These are phyloP conservation scores for Sebastes baramenuke DNA, from an alignment of 2,797 vertebrate species.

Conservation along the genomic window DNA sequence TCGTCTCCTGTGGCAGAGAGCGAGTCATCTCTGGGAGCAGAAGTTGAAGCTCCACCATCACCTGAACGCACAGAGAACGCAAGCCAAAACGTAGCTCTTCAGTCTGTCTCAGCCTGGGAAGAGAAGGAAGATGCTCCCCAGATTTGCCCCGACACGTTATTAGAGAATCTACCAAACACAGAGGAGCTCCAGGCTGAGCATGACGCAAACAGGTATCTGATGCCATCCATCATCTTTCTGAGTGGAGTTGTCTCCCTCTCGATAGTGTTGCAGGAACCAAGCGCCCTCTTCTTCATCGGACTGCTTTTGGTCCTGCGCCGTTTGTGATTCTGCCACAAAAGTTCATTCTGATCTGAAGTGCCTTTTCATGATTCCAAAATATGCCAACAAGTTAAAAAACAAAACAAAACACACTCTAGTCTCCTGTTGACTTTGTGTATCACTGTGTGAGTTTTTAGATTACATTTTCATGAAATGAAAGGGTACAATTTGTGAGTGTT, in stretches of 20 bases:
- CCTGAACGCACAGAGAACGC: slow-evolving; percentile 36
- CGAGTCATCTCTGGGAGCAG: slow-evolving; percentile 25
- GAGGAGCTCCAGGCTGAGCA: slow-evolving; percentile 40
- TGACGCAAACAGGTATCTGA: slow-evolving; percentile 50
- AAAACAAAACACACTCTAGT: not conserved
- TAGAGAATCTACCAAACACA: slow-evolving; percentile 35
- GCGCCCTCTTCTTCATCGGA: slow-evolving; percentile 69
- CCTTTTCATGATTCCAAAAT: slow-evolving; percentile 73
- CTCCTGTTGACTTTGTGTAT: slow-evolving; percentile 7
- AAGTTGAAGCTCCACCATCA: slow-evolving; percentile 30
- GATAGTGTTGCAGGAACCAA: slow-evolving; percentile 70
- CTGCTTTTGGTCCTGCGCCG: slow-evolving; percentile 66
- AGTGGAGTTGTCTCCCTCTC: slow-evolving; percentile 68
- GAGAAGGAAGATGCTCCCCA: slow-evolving; percentile 28
- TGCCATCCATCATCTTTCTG: slow-evolving; percentile 66
- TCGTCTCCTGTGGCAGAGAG: slow-evolving; percentile 27
- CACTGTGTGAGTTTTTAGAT: slow-evolving; percentile 23
- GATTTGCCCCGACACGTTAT: slow-evolving; percentile 35
- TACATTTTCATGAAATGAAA: slow-evolving; percentile 21
- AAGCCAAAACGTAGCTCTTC: slow-evolving; percentile 6
- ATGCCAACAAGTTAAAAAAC: slow-evolving; percentile 31
- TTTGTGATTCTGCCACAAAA: slow-evolving; percentile 54
- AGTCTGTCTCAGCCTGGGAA: slow-evolving; percentile 12
- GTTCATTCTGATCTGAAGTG: slow-evolving; percentile 59
- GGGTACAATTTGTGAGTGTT: slow-evolving; percentile 4